Evolutionary conservation across 2,888 invertebrate genomes (phyloP), one percentile per base, ranked within the genome.

Genomic region (Polymixis lichenea): DNA sequence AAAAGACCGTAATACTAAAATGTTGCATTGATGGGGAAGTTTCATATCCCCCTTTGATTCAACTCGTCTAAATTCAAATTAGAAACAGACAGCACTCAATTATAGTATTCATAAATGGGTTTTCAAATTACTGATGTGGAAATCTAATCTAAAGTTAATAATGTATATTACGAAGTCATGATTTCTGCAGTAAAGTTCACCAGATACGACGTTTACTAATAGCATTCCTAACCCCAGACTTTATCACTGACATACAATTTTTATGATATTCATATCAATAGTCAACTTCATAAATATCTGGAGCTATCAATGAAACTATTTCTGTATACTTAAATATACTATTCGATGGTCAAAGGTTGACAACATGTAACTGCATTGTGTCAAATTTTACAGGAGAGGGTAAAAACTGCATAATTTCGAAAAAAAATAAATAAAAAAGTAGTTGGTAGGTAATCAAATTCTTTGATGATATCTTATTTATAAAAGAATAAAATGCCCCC

Each of bases 171-270:
- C 65, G 81, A 73, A 85, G 78, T 84, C 82, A 84, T 86, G 85
- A 87, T 87, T 84, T 84, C 79, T 86, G 86, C 83, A 86, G 84
- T 84, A 85, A 87, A 86, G 86, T 87, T 85, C 77, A 79, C 78
- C 67, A 86, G 87, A 87, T 87, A 86, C 76, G 82, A 89, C 84
- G 84, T 74, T 88, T 88, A 89, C 89, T 89, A 89, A 89, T 90
- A 89, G 87, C 83, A 89, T 84, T 87, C 82, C 72, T 81, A 84
- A 84, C 86, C 85, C 70, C 69, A 79, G 80, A 82, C 78, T 88
- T 89, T 89, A 91, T 89, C 85, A 81, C 68, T 82, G 86, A 84
- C 86, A 83, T 32, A 80, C 72, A 75, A 78, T 72, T 79, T 77
- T 81, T 76, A 72, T 72, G 65, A 75, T 82, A 80, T 77, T 85